A percentile compares a stretch with the other conserved stretches of the same genome.
phyloP scores from a whole-genome alignment of 2,113 vertebrate genomes.

The Psittacus erithacus region DNA sequence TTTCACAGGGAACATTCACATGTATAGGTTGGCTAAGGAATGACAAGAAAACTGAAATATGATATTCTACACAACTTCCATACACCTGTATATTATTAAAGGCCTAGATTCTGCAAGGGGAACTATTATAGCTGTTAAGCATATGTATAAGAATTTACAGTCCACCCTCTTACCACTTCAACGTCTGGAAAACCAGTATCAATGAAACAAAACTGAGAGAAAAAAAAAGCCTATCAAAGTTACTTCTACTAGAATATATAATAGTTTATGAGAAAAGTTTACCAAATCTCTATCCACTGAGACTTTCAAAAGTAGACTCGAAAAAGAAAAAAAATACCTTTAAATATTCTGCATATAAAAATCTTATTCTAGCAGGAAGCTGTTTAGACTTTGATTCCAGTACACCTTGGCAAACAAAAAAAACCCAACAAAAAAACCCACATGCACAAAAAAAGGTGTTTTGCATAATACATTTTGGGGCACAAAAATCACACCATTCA shows the following conservation, averaged over 20 bases:
- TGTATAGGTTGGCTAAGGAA: fast-evolving
- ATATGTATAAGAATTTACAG: background rate
- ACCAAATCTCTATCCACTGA: background rate
- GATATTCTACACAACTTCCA: background rate
- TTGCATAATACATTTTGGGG: background rate
- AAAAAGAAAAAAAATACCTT: background rate
- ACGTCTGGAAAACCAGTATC: background rate
- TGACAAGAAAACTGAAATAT: background rate
- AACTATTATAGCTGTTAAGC: background rate
- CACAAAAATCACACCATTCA: background rate
- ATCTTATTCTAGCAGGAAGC: background rate
- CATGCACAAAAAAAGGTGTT: background rate
- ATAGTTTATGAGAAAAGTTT: background rate
- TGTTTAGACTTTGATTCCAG: background rate
- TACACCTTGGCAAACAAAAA: background rate
- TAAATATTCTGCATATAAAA: background rate
- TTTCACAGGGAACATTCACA: background rate
- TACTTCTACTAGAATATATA: background rate
- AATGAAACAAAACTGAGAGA: background rate
- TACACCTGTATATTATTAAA: background rate
- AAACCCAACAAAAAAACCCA: background rate
- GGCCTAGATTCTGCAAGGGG: background rate
- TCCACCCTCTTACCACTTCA: background rate
- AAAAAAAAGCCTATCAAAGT: background rate
- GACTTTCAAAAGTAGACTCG: background rate